Evolutionary conservation across 2,113 vertebrate species (phyloP).

Genomic region (Cyprinodon tularosa): DNA sequence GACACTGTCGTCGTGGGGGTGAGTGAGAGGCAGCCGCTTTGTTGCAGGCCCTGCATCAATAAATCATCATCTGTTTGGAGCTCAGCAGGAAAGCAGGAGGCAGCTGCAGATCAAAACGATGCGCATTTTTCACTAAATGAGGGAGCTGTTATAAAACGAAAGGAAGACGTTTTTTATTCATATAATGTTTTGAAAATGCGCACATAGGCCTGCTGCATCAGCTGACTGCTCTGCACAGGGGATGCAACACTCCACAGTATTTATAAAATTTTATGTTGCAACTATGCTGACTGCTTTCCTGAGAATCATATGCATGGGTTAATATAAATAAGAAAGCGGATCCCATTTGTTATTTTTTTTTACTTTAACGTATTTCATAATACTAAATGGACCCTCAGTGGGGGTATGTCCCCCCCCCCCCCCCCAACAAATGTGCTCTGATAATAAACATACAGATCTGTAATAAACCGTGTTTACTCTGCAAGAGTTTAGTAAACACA

Average conservation of each 20-base stretch:
- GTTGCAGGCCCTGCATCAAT: constrained; percentile 68
- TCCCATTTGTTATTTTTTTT: not conserved
- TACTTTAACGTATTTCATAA: not conserved
- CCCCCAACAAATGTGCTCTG: no score
- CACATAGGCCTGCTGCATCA: constrained; percentile 48
- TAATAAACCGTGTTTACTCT: no score
- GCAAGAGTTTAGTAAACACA: no score
- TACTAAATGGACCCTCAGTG: not conserved
- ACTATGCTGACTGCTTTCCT: not conserved
- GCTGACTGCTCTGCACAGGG: constrained; percentile 16
- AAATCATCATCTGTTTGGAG: constrained; percentile 55
- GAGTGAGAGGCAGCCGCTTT: constrained; percentile 65
- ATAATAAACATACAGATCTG: not conserved
- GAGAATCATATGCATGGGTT: not conserved
- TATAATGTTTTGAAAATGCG: constrained; percentile 38
- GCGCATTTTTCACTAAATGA: not conserved
- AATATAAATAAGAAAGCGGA: not conserved
- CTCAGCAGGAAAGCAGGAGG: not conserved
- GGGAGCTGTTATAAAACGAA: not conserved
- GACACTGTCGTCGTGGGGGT: constrained; percentile 88
- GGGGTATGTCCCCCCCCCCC: no score
- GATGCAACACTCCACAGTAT: no score
- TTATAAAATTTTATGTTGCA: not conserved
- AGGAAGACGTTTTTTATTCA: not conserved
- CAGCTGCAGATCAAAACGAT: rapidly evolving